Conservation (phyloP, 2,113 vertebrate species). For the human (Homo sapiens) region GRCh38 chr9:3214501-3215000, state of each 20-base stretch:
- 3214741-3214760: not conserved
- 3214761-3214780: not conserved
- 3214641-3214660: not conserved
- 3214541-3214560: not conserved
- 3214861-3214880: too few species aligned
- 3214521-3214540: not conserved
- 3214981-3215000: not conserved
- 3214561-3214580: not conserved
- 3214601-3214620: not conserved
- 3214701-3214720: not conserved
- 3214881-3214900: not conserved
- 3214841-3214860: not conserved
- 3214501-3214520: not conserved
- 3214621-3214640: not conserved
- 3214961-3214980: not conserved
- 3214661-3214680: not conserved
- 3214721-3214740: not conserved
- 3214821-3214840: not conserved
- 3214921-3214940: not conserved
- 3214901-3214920: not conserved
- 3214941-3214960: not conserved
- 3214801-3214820: not conserved
- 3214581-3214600: not conserved
- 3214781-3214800: not conserved
- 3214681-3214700: not conserved